A percentile compares a stretch with the other conserved stretches of the same genome.
Evolutionary conservation across 1,140 invertebrate genomes (phyloP).

Genomic region (Matsumurasca onukii): DNA sequence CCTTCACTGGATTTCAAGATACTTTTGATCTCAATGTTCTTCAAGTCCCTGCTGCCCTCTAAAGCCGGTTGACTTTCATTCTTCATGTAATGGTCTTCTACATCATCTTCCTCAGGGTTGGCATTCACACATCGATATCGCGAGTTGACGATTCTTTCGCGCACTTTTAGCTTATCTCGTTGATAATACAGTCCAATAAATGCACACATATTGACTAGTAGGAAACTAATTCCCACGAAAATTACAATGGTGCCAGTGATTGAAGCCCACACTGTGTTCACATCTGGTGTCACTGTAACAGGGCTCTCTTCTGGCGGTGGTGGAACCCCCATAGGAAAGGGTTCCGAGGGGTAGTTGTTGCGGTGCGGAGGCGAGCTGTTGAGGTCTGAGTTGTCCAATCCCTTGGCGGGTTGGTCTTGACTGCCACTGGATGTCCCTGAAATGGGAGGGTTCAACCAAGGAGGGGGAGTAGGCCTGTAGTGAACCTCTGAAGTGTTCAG

Average conservation of each 20-base stretch:
- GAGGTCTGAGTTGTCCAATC: neutral
- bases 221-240: conserved; percentile 72
- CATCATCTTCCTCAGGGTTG: conserved; percentile 35
- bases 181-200: conserved; percentile 78
- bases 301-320: neutral
- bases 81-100: conserved; percentile 39
- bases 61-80: conserved; percentile 44
- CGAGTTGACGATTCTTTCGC: conserved; percentile 47
- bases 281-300: neutral
- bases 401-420: too few relatives aligned
- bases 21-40: conserved; percentile 50
- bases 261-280: conserved; percentile 32
- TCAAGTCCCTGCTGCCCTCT: conserved; percentile 52
- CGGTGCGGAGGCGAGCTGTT: neutral
- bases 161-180: conserved; percentile 58
- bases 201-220: conserved; percentile 78
- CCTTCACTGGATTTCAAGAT: conserved; percentile 57
- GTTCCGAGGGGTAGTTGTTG: neutral
- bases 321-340: neutral
- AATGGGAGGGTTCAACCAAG: too few relatives aligned
- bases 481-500: conserved; percentile 48
- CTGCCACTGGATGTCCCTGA: too few relatives aligned
- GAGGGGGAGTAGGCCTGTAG: neutral
- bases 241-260: conserved; percentile 67
- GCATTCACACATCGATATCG: conserved; percentile 48